These are phyloP conservation scores for Caenorhabditis elegans DNA, from an alignment of 1,140 invertebrate species.

Conservation along the genomic window WBcel235 BX284605.5:11997001-11997500, in stretches of 20 bases:
- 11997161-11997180: constrained; percentile 21
- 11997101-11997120: neutral
- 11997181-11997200: neutral
- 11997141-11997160: neutral
- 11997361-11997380: neutral
- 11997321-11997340: constrained; percentile 18
- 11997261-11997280: too few relatives aligned
- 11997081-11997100: constrained; percentile 2
- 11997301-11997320: neutral
- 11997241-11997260: too few relatives aligned
- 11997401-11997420: neutral
- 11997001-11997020: neutral
- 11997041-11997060: neutral
- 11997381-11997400: neutral
- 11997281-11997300: too few relatives aligned
- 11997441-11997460: constrained; percentile 13
- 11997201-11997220: too few relatives aligned
- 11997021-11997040: neutral
- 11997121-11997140: neutral
- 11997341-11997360: neutral
- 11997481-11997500: neutral
- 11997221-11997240: too few relatives aligned
- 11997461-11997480: neutral
- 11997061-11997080: neutral
- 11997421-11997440: constrained; percentile 31